Percentiles rank a stretch among this genome's conserved stretches.
phyloP scores from a whole-genome alignment of 1,140 invertebrate species.

The Drosophila bocki region DNA sequence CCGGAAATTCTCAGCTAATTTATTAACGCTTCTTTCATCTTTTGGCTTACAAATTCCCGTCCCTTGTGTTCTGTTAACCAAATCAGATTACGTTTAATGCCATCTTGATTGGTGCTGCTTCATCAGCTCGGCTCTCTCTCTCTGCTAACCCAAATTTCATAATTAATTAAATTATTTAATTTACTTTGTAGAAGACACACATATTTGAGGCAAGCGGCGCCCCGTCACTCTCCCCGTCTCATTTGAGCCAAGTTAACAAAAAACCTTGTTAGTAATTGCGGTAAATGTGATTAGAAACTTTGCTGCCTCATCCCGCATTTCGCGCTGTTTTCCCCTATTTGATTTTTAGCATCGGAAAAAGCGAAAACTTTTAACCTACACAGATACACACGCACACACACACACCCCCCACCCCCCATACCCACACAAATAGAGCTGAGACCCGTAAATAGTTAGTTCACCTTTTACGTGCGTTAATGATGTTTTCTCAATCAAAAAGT shows the following conservation, averaged over 20 bases:
- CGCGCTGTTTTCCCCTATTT: constrained; percentile 72
- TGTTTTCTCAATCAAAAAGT: constrained; percentile 84
- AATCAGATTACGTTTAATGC: constrained; percentile 56
- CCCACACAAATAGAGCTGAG: constrained; percentile 24
- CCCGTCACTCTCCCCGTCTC: not conserved
- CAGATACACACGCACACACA: constrained; percentile 27
- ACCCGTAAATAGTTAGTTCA: constrained; percentile 74
- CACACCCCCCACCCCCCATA: not conserved
- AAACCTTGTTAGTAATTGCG: constrained; percentile 83
- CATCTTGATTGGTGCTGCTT: constrained; percentile 60
- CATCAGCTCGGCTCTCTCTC: constrained; percentile 27
- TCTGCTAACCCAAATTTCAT: constrained; percentile 65
- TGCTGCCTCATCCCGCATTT: constrained; percentile 46
- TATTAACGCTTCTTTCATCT: constrained; percentile 46
- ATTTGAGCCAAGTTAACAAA: constrained; percentile 63
- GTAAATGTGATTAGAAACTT: constrained; percentile 83
- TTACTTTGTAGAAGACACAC: constrained; percentile 64
- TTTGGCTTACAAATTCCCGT: constrained; percentile 25
- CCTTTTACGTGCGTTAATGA: constrained; percentile 83
- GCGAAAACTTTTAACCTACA: constrained; percentile 78
- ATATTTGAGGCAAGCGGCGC: constrained; percentile 28
- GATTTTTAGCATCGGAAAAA: constrained; percentile 79
- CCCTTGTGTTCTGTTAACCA: constrained; percentile 36
- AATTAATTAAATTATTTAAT: constrained; percentile 82
- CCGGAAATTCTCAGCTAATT: constrained; percentile 24